Evolutionary conservation across 1,140 invertebrate genomes (phyloP), one percentile per base, ranked within the genome.

Genomic region (Drosophila seguyi): DNA sequence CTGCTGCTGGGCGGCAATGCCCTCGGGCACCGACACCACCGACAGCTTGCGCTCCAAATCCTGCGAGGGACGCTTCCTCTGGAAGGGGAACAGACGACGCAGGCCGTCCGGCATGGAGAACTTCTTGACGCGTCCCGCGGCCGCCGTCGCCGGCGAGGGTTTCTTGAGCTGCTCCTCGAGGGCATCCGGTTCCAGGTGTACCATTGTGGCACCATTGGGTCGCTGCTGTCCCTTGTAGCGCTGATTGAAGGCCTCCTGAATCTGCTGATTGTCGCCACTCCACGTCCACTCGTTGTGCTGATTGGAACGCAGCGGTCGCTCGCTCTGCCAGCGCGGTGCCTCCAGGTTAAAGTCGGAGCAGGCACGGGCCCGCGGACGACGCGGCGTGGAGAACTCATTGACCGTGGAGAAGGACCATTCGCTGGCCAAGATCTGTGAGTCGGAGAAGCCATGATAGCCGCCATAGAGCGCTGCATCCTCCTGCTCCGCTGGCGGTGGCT

Each of bases 401-500:
- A 86, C 56, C 16, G 84, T 90, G 5, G 94, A 94, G 42, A 86
- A 93, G 44, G 93, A 93, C 79, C 93, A 94, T 91, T 96, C 96
- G 85, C 94, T 95, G 4, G 95, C 94, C 38, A 96, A 86, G 25
- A 96, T 96, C 58, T 96, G 94, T 3, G 95, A 95, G 62, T 96
- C 95, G 38, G 94, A 94, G 88, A 96, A 95, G 39, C 95, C 94
- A 71, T 95, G 93, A 31, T 95, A 93, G 4, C 95, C 95, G 6
- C 81, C 84, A 60, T 81, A 92, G 0, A 91, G 31, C 2, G 73
- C 82, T 0, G 55, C 75, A 52, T 79, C 65, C 8, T 86, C 82
- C 18, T 94, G 92, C 8, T 94, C 92, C 45, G 94, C 93, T 3
- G 94, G 93, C 41, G 93, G 93, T 1, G 86, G 75, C 20, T 94